Conservation (phyloP, 2,113 vertebrate genomes). For the Oxyura jamaicensis region DNA sequence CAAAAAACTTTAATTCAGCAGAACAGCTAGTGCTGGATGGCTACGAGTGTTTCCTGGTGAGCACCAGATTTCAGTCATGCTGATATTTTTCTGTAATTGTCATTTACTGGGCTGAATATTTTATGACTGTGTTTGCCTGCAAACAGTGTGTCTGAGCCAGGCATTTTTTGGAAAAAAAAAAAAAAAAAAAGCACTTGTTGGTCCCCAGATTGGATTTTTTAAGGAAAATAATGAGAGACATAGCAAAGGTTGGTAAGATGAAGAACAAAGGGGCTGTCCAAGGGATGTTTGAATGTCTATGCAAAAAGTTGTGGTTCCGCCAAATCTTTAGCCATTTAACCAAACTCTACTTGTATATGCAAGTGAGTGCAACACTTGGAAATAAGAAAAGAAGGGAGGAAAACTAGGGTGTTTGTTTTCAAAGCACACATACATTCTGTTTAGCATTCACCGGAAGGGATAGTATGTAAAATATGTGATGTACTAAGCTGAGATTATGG, state of each 20-base stretch:
- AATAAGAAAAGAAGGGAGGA: neutral
- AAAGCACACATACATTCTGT: neutral
- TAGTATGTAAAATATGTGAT: neutral
- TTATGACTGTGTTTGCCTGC: neutral
- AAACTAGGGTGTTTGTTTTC: neutral
- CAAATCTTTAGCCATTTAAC: neutral
- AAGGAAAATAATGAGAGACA: neutral
- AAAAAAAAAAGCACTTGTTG: rapidly evolving
- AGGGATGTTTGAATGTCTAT: neutral
- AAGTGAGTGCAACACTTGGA: neutral
- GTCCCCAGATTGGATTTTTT: neutral
- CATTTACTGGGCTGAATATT: neutral
- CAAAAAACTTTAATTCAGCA: neutral
- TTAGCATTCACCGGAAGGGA: neutral
- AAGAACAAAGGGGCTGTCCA: neutral
- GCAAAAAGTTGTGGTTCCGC: neutral
- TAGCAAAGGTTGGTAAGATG: neutral
- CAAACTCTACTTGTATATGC: neutral
- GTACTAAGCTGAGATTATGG: neutral
- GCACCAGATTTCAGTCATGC: neutral
- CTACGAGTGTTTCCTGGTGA: neutral
- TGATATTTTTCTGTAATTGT: neutral
- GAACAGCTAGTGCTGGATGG: neutral
- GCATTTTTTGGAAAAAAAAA: neutral
- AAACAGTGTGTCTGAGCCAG: neutral